Percentiles rank a stretch among this genome's conserved stretches.
Evolutionary conservation across 2,797 vertebrate species (phyloP).

Genomic region (Bovichtus diacanthus): DNA sequence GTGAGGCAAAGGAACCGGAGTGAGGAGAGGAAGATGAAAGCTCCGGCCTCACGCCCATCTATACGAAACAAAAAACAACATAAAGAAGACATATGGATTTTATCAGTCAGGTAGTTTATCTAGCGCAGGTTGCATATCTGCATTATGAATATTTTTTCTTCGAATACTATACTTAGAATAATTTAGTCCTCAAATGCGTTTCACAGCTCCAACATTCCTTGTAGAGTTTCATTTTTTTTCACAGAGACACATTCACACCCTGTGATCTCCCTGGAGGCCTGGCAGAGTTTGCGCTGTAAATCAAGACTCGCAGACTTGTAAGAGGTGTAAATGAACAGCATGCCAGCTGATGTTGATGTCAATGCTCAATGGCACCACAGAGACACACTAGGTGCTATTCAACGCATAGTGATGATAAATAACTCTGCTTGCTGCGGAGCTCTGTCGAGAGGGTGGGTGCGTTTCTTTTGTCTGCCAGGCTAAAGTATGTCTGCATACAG

Average conservation of each 20-base stretch:
- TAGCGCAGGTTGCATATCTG: constrained; percentile 11
- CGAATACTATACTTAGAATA: constrained; percentile 25
- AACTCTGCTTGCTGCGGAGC: constrained; percentile 52
- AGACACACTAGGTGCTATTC: constrained; percentile 52
- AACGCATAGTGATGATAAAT: constrained; percentile 71
- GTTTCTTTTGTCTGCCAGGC: constrained; percentile 25
- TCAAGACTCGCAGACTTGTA: constrained; percentile 71
- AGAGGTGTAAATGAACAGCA: constrained; percentile 86
- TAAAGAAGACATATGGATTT: constrained; percentile 52
- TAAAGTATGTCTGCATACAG: not conserved
- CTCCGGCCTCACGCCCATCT: constrained; percentile 42
- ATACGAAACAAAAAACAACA: constrained; percentile 16
- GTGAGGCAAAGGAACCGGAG: constrained; percentile 59
- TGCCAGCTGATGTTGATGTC: constrained; percentile 75
- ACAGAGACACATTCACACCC: constrained; percentile 65
- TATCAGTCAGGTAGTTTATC: constrained; percentile 30
- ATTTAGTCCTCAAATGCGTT: constrained; percentile 50
- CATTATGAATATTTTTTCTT: constrained; percentile 22
- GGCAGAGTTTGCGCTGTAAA: constrained; percentile 71
- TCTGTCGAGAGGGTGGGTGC: not conserved
- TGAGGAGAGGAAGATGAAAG: constrained; percentile 70
- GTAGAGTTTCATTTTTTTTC: constrained; percentile 36
- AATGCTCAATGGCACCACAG: constrained; percentile 59
- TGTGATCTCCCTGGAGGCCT: constrained; percentile 64
- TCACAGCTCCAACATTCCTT: constrained; percentile 51